phyloP scores from a whole-genome alignment of 2,888 invertebrate species.

The Nomada fabriciana region DNA sequence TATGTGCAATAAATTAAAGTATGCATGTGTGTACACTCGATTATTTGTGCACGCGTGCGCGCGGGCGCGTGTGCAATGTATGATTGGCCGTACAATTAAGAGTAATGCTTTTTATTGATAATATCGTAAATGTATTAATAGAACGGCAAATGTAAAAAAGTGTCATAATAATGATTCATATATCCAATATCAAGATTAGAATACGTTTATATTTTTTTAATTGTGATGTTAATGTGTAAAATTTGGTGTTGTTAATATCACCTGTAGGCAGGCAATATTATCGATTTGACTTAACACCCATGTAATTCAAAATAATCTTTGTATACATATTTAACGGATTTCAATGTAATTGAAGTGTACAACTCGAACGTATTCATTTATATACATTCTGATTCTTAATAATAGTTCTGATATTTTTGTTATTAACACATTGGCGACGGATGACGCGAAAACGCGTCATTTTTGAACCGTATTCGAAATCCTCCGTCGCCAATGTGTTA shows the following conservation, averaged over 20 bases:
- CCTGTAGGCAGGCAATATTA: constrained; percentile 40
- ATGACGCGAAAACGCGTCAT: no score
- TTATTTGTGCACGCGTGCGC: constrained; percentile 22
- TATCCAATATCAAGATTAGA: constrained; percentile 31
- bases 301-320: constrained; percentile 36
- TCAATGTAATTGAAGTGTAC: constrained; percentile 36
- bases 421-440: no score
- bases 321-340: constrained; percentile 34
- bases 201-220: constrained; percentile 55
- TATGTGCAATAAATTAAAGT: constrained; percentile 20
- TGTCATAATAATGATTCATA: constrained; percentile 30
- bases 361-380: constrained; percentile 27
- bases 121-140: constrained; percentile 15
- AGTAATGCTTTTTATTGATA: constrained; percentile 28
- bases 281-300: constrained; percentile 36
- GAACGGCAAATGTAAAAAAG: constrained; percentile 20
- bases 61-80: constrained; percentile 32
- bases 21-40: constrained; percentile 26
- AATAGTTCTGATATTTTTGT: constrained; percentile 36
- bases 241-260: constrained; percentile 30
- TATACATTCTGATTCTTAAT: constrained; percentile 11
- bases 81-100: constrained; percentile 25
- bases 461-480: no score
- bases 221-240: constrained; percentile 43
- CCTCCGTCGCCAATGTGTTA: no score